Percentiles rank a stretch among this genome's conserved stretches.
Conservation (phyloP, 2,888 invertebrate species). For the Euphydryas editha region DNA sequence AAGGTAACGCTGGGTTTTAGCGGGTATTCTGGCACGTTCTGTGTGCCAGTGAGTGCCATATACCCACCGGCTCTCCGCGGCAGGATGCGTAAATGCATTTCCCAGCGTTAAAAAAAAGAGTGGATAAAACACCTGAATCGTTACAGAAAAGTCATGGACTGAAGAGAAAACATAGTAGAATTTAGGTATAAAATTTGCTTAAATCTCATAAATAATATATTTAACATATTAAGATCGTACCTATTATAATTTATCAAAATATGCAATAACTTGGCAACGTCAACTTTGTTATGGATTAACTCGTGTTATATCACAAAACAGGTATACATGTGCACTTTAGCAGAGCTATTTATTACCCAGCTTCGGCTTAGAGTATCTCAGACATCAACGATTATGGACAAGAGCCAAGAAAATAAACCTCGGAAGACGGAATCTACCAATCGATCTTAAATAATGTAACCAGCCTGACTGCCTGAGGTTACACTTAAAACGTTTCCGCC, state of each 20-base stretch:
- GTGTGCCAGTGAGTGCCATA: too few relatives aligned
- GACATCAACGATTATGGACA: slow-evolving; percentile 39
- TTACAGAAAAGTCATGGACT: too few relatives aligned
- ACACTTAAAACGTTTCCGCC: slow-evolving; percentile 7
- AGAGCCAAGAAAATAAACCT: slow-evolving; percentile 39
- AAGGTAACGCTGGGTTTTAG: too few relatives aligned
- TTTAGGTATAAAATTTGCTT: too few relatives aligned
- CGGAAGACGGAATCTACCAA: slow-evolving; percentile 35
- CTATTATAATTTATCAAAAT: too few relatives aligned
- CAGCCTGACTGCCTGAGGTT: slow-evolving; percentile 2
- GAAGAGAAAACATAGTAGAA: too few relatives aligned
- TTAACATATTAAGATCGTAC: not conserved
- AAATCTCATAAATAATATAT: too few relatives aligned
- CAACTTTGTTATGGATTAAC: not conserved
- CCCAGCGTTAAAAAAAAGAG: too few relatives aligned
- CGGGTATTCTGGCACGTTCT: too few relatives aligned
- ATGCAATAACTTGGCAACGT: not conserved
- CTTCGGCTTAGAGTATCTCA: slow-evolving; percentile 16
- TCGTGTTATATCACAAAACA: slow-evolving; percentile 6
- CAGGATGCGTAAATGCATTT: too few relatives aligned
- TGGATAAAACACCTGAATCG: too few relatives aligned
- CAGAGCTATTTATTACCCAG: slow-evolving; percentile 20
- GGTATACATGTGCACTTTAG: slow-evolving; percentile 8
- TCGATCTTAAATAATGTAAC: slow-evolving; percentile 36
- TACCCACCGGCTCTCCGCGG: too few relatives aligned